These are phyloP conservation scores for Lepidostoma basale DNA, from an alignment of 1,140 invertebrate genomes.

Conservation along the genomic window DNA sequence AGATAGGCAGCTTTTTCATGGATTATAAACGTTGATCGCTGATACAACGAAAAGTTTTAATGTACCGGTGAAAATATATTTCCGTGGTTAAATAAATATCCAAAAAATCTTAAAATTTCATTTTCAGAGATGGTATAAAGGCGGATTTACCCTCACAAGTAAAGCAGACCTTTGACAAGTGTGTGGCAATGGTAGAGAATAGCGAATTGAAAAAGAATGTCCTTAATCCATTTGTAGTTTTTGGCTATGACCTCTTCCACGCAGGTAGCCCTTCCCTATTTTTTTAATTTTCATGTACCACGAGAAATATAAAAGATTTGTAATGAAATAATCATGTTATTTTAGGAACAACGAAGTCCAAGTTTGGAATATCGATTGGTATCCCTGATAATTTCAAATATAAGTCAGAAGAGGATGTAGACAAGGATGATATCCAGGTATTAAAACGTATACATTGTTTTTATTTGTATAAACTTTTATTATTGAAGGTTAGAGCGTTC, in stretches of 20 bases:
- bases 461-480: no score
- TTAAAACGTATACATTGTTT: constrained; percentile 42
- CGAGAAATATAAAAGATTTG: neutral
- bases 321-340: neutral
- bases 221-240: constrained; percentile 65
- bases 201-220: constrained; percentile 48
- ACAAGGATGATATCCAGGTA: constrained; percentile 62
- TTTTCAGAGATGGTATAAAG: constrained; percentile 28
- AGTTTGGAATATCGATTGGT: constrained; percentile 66
- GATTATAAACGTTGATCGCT: neutral
- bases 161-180: constrained; percentile 53
- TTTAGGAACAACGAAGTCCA: constrained; percentile 48
- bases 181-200: constrained; percentile 62
- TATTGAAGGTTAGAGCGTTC: no score
- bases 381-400: constrained; percentile 69
- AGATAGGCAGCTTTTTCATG: neutral
- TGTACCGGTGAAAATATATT: neutral
- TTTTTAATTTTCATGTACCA: neutral
- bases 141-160: constrained; percentile 13
- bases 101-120: neutral
- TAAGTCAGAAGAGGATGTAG: constrained; percentile 53
- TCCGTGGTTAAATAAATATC: neutral
- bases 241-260: constrained; percentile 68
- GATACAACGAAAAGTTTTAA: neutral
- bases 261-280: constrained; percentile 54